Percentiles rank a stretch among this genome's conserved stretches.
Evolutionary conservation across 2,888 invertebrate genomes (phyloP).

Genomic region (Nasonovia ribisnigri): DNA sequence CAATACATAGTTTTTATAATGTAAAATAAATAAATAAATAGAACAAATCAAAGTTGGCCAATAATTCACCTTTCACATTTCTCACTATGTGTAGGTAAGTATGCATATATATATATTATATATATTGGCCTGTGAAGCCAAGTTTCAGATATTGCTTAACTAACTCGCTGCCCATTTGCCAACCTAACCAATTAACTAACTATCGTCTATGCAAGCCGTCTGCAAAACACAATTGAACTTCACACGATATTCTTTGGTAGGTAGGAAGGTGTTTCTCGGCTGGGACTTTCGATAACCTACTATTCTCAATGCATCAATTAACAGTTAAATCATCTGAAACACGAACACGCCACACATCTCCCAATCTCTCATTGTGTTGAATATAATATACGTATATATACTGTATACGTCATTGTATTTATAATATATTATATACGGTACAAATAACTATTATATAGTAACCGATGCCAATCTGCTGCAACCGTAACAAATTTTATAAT

Average conservation of each 20-base stretch:
- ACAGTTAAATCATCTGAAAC: neutral
- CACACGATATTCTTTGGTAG: neutral
- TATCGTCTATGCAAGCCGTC: neutral
- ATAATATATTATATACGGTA: neutral
- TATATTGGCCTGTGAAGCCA: no score
- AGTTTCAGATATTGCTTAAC: slow-evolving; percentile 44
- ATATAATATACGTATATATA: neutral
- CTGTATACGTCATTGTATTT: neutral
- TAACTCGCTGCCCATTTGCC: neutral
- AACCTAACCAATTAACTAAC: neutral
- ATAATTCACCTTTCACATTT: slow-evolving; percentile 57
- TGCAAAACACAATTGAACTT: slow-evolving; percentile 16
- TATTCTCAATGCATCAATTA: neutral
- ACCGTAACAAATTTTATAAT: slow-evolving; percentile 33
- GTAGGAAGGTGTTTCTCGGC: neutral
- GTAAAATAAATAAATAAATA: slow-evolving; percentile 36
- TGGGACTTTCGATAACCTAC: neutral
- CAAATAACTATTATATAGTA: neutral
- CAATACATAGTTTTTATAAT: slow-evolving; percentile 1
- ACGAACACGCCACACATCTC: neutral
- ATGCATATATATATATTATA: neutral
- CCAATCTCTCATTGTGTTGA: neutral
- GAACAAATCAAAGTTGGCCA: slow-evolving; percentile 49
- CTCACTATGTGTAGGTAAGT: neutral
- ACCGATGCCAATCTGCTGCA: slow-evolving; percentile 37